Evolutionary conservation across 2,113 vertebrate species (phyloP).

Genomic region (Phalacrocorax carbo): DNA sequence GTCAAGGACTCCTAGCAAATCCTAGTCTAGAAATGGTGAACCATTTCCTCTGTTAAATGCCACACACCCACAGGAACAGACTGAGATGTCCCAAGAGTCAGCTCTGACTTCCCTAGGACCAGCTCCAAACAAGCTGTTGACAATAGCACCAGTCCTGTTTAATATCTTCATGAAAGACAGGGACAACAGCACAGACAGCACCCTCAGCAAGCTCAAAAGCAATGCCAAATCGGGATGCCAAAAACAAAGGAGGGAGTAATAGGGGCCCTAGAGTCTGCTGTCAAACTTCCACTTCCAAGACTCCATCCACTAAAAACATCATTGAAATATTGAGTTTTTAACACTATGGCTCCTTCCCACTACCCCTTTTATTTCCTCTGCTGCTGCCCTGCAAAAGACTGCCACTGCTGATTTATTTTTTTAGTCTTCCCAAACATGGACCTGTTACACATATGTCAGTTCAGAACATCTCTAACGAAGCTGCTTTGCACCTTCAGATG

Average conservation of each 20-base stretch:
- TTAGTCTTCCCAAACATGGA: background rate
- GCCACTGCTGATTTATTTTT: background rate
- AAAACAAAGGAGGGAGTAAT: background rate
- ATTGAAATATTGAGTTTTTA: background rate
- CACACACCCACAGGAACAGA: background rate
- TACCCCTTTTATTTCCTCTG: background rate
- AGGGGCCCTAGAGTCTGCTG: background rate
- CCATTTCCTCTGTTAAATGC: background rate
- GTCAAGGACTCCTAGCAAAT: background rate
- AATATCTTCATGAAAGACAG: background rate
- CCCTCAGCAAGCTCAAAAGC: background rate
- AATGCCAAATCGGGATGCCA: background rate
- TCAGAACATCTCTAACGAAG: background rate
- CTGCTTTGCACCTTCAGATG: background rate
- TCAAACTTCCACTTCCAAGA: background rate
- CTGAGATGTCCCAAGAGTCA: background rate
- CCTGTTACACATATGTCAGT: background rate
- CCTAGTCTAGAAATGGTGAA: background rate
- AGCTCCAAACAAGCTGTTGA: slow-evolving; percentile 1
- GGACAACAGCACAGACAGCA: background rate
- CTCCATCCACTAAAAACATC: background rate
- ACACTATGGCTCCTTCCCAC: background rate
- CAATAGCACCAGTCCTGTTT: background rate
- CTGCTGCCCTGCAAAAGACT: background rate
- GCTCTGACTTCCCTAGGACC: background rate